Evolutionary conservation across 2,888 invertebrate genomes (phyloP).

Genomic region (Phoronis australis): DNA sequence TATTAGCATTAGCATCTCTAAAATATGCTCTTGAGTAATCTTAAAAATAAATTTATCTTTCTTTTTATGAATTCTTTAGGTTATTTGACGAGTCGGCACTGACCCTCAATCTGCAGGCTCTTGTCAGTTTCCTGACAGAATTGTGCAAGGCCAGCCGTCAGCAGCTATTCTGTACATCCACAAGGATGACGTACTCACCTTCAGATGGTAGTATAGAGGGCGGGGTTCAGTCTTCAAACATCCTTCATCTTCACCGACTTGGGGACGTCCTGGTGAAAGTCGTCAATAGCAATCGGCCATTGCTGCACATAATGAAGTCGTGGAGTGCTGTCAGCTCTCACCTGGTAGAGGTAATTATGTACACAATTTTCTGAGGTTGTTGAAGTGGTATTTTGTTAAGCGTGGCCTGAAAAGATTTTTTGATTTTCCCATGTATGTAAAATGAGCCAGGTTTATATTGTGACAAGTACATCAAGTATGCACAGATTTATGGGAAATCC

Average conservation of each 20-base stretch:
- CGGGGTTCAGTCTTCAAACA: conserved; percentile 33
- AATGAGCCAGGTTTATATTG: too few species aligned
- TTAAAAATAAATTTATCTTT: conserved; percentile 5
- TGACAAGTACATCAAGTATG: too few species aligned
- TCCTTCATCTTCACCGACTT: conserved; percentile 68
- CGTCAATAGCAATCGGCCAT: conserved; percentile 76
- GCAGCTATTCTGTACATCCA: conserved; percentile 58
- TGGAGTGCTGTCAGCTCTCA: conserved; percentile 92
- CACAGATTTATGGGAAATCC: too few species aligned
- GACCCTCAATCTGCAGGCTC: conserved; percentile 76
- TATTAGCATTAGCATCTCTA: too few species aligned
- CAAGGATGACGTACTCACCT: conserved; percentile 19
- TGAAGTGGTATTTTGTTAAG: too few species aligned
- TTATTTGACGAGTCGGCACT: conserved; percentile 84
- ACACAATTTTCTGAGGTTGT: too few species aligned
- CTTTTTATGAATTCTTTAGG: conserved; percentile 49
- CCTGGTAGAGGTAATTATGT: conserved; percentile 86
- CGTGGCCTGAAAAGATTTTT: too few species aligned
- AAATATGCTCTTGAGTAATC: too few species aligned
- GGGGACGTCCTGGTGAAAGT: conserved; percentile 85
- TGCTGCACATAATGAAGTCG: conserved; percentile 82
- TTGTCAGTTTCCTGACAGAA: conserved; percentile 75
- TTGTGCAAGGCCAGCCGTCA: conserved; percentile 81
- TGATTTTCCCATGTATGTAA: too few species aligned
- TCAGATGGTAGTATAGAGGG: conserved; percentile 10